Base-by-base conservation (phyloP, 2,113 vertebrate species). In the Myotis davidii region DNA sequence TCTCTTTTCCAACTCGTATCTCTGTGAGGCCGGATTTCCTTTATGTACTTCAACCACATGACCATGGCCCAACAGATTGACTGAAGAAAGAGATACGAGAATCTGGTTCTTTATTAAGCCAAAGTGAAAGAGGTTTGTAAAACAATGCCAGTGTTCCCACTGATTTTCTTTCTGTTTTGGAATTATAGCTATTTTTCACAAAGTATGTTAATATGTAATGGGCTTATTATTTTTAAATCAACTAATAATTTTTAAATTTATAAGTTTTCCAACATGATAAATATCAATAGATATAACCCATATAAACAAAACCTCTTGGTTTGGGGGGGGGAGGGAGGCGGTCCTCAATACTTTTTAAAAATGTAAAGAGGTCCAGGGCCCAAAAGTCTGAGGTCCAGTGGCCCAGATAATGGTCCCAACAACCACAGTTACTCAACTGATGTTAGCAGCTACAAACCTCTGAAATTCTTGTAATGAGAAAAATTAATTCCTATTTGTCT, bases 141-240 rank as follows among this genome's bases (percentile, higher is more conserved):
- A 82, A 73, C 54, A 94, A 56, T 76, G 23, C 2, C 21, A 79
- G 14, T 37, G 23, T 90, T 79, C 21, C 79, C n/a, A 21, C 73
- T 21, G 45, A 73, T 78, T 65, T 90, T 61, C n/a, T 91, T 64
- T 85, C 86, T 42, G 54, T 79, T 90, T 85, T 72, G 64, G 42
- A 90, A 90, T 17, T 34, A 73, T 52, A n/a, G 52, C 61, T 64
- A 45, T 54, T 79, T 79, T 90, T 85, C 81, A 94, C 52, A 90
- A 94, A 73, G 45, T n/a, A 72, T 90, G 42, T 50, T 78, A 16
- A 37, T 70, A 42, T 45, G 11, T 64, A 54, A 64, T 69, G 25
- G 52, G 3, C 27, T 94, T 85, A 83, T 72, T 85, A 90, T 79
- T 94, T 85, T 83, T 59, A 83, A 84, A 83, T 84, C 17, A 89